Evolutionary conservation across 2,888 invertebrate genomes (phyloP).

Genomic region (Andrena minutula): DNA sequence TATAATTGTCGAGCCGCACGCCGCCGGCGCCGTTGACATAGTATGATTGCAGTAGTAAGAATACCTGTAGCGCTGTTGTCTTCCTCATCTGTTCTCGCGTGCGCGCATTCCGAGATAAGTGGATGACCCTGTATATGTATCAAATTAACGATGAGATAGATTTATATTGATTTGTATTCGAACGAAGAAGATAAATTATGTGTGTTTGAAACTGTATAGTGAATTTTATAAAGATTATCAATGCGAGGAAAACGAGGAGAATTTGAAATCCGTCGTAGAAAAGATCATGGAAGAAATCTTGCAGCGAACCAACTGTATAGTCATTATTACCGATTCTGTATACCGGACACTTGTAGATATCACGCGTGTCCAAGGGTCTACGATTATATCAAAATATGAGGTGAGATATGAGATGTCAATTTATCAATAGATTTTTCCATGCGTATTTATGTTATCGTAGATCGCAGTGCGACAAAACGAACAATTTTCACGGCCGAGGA

Average conservation of each 20-base stretch:
- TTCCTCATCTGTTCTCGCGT: no score
- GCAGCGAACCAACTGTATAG: slow-evolving; percentile 74
- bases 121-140: neutral
- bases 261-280: slow-evolving; percentile 72
- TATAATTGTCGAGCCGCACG: no score
- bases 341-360: slow-evolving; percentile 74
- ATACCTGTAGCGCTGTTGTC: no score
- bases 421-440: neutral
- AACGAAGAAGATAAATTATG: neutral
- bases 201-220: slow-evolving; percentile 17
- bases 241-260: slow-evolving; percentile 41
- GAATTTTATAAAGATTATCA: slow-evolving; percentile 22
- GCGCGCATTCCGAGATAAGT: neutral
- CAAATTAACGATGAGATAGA: neutral
- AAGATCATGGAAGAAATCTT: slow-evolving; percentile 76
- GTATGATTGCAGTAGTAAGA: no score
- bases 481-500: slow-evolving; percentile 74
- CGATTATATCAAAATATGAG: slow-evolving; percentile 71
- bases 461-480: slow-evolving; percentile 78
- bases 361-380: slow-evolving; percentile 43
- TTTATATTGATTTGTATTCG: neutral
- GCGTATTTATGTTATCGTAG: slow-evolving; percentile 59
- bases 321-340: slow-evolving; percentile 78
- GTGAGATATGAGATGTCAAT: slow-evolving; percentile 55
- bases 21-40: no score